Evolutionary conservation across 2,113 vertebrate genomes (phyloP).

Genomic region (Campylomormyrus tamandua): DNA sequence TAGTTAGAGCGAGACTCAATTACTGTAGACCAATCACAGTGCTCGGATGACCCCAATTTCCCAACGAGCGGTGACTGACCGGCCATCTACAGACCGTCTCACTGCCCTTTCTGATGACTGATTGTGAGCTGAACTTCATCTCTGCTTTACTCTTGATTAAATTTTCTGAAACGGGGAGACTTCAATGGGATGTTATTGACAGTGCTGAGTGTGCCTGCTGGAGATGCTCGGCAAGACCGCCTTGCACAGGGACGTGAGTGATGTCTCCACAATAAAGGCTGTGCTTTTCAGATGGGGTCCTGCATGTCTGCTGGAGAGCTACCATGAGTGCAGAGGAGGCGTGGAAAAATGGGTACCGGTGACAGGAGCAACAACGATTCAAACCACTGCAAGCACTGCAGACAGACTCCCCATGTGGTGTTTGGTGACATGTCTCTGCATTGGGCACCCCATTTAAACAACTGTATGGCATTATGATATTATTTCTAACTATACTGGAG

Average conservation of each 20-base stretch:
- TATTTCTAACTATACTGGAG: neutral
- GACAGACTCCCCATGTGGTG: neutral
- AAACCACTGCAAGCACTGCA: neutral
- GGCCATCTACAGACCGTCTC: neutral
- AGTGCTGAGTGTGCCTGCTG: neutral
- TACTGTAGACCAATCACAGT: neutral
- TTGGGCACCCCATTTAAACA: neutral
- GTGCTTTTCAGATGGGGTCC: neutral
- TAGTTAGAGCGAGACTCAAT: slow-evolving; percentile 9
- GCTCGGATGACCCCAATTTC: neutral
- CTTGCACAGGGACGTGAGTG: neutral
- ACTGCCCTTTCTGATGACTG: neutral
- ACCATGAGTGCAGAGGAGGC: neutral
- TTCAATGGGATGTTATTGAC: neutral
- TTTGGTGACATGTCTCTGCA: neutral
- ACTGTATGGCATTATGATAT: neutral
- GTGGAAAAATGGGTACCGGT: neutral
- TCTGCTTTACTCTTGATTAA: neutral
- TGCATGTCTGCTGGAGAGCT: neutral
- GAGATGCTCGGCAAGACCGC: neutral
- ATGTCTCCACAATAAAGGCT: neutral
- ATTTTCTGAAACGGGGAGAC: neutral
- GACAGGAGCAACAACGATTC: neutral
- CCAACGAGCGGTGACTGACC: neutral
- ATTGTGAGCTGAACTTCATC: neutral